Evolutionary conservation across 92 coral and sea anemone genomes (phyloP), one percentile per base, ranked within the genome.

Genomic region (Zoanthus solanderi): DNA sequence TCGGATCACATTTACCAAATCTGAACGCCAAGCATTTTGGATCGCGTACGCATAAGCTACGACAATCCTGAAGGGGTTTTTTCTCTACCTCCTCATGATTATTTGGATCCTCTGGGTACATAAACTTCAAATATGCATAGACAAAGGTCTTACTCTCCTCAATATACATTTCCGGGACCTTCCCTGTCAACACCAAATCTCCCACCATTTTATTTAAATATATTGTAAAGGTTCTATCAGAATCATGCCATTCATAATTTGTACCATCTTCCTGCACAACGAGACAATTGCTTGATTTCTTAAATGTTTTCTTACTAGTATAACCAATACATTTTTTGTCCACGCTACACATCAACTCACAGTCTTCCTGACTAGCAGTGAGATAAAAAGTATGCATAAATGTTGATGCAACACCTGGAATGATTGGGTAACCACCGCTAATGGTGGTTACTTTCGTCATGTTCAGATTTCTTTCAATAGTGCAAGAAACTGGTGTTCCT

Each of bases 1-100:
- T 3, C 32, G 9, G 18, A 1, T 5, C 8, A 45, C 76, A 72
- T 32, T 37, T 37, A 14, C 76, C 76, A 32, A 34, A 32, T 47
- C 76, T 71, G 28, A 69, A 69, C 45, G 74, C 74, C 11, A 69
- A 37, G 28, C 74, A 69, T 10, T 69, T 69, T 3, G 52, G 76
- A 71, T 71, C 76, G 32, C 11, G 53, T n/a, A 71, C 48, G 76
- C 76, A 72, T 11, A 72, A 12, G 7, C 14, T 12, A 15, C 76
- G 76, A 16, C 76, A 72, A 6, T 42, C 52, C 48, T 72, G 18
- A 8, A 37, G 1, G 15, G 23, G 23, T 23, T n/a, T 34, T 11
- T 42, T 16, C 14, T 37, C n/a, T 9, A 34, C 42, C 2, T 37
- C 42, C 23, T 23, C 23, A 23, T 23, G 23, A 23, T 23, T 23